Evolutionary conservation across 2,113 vertebrate genomes (phyloP).

Genomic region (Ifrita kowaldi): DNA sequence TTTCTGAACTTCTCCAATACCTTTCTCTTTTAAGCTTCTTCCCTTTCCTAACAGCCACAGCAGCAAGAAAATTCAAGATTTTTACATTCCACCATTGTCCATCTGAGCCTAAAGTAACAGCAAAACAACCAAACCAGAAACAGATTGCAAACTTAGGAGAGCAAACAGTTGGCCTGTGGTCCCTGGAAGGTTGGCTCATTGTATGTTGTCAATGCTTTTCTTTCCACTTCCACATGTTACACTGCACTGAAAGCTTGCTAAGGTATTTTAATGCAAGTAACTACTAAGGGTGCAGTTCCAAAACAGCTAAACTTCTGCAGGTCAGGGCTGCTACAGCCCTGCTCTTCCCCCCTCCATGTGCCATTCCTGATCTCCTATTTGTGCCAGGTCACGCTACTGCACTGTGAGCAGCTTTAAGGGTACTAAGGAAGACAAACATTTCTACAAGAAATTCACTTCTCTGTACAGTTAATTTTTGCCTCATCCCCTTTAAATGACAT

Average conservation of each 20-base stretch:
- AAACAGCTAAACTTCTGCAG: not conserved
- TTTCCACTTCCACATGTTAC: conserved; percentile 1
- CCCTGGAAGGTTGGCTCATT: not conserved
- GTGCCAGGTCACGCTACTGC: not conserved
- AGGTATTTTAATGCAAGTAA: not conserved
- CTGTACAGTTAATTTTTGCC: not conserved
- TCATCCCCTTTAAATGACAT: not conserved
- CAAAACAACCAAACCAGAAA: conserved; percentile 34
- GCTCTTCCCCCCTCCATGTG: not conserved
- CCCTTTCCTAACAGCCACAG: not conserved
- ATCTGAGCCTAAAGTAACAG: not conserved
- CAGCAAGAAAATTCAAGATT: not conserved
- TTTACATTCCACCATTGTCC: not conserved
- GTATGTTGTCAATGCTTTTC: not conserved
- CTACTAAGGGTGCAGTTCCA: not conserved
- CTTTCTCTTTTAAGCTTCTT: not conserved
- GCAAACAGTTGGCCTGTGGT: not conserved
- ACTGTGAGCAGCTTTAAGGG: not conserved
- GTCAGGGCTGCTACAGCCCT: not conserved
- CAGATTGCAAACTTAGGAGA: not conserved
- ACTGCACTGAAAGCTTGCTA: not conserved
- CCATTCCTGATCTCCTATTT: not conserved
- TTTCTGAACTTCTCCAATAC: not conserved
- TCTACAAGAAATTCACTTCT: not conserved
- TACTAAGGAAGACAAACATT: not conserved